Evolutionary conservation across 53 echinoderm and acorn worm species (phyloP).

Genomic region (Actinopyga echinites): DNA sequence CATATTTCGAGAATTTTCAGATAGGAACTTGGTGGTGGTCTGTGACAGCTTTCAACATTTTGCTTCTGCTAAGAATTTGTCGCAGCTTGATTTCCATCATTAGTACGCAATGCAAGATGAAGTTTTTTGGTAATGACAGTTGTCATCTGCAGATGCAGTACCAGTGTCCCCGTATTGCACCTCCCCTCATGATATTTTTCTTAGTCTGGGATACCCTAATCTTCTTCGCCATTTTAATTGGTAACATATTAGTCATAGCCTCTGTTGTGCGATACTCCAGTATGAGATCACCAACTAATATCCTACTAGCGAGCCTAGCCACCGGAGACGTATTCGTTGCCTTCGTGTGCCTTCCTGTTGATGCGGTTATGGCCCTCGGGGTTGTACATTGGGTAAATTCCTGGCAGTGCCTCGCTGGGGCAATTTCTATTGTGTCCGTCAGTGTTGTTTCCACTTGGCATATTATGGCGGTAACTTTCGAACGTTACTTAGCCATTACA

Average conservation of each 20-base stretch:
- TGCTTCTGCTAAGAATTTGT: too few relatives aligned
- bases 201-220: slow-evolving; percentile 49
- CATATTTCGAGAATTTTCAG: too few relatives aligned
- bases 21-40: too few relatives aligned
- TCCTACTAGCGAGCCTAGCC: slow-evolving; percentile 68
- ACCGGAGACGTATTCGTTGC: slow-evolving; percentile 61
- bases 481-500: slow-evolving; percentile 69
- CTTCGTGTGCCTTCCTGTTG: slow-evolving; percentile 56
- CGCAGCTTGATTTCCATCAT: too few relatives aligned
- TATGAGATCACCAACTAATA: slow-evolving; percentile 56
- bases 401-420: slow-evolving; percentile 50
- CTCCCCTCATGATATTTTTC: slow-evolving; percentile 22
- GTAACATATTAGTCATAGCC: slow-evolving; percentile 55
- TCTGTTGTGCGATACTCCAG: slow-evolving; percentile 45
- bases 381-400: slow-evolving; percentile 43
- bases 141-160: not conserved
- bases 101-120: too few relatives aligned
- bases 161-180: not conserved
- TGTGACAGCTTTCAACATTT: too few relatives aligned
- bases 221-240: slow-evolving; percentile 34
- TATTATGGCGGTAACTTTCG: slow-evolving; percentile 64
- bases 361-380: slow-evolving; percentile 49
- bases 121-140: not conserved
- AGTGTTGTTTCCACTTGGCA: slow-evolving; percentile 57
- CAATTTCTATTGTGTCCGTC: slow-evolving; percentile 41